Evolutionary conservation across 2,113 vertebrate species (phyloP), one percentile per base, ranked within the genome.

Genomic region (Tichodroma muraria): DNA sequence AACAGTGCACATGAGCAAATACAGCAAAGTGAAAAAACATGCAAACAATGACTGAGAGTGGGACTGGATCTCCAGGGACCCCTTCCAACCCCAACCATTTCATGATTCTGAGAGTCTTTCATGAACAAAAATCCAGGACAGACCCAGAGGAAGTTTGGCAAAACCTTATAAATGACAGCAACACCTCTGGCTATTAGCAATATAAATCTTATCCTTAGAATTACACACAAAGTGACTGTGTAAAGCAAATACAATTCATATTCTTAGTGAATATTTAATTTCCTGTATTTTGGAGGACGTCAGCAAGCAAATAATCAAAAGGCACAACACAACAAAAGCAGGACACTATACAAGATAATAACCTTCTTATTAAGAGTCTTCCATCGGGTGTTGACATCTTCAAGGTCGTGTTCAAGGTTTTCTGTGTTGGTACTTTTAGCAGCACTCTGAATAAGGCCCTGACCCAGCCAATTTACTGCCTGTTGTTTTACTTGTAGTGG

Each of bases 281-380:
- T 94, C 93, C 87, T 95, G 85, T 63, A 42, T 76, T 71, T 56
- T 44, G 63, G 93, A 68, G 83, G 64, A 90, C 0, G 0, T 44
- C 56, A 77, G 57, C 5, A 38, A 82, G n/a, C 42, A 88, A 78
- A 52, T 42, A 87, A 61, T 31, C 30, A 61, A 80, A 72, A 89
- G 28, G 64, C 49, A 91, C 19, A 57, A 63, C 25, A 68, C 33
- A 75, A 87, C 27, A 78, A 87, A 85, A 73, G 35, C 56, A 88
- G 44, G 63, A 68, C 1, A 86, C 54, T 59, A 86, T 31, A 84
- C 4, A 57, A 81, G 30, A 85, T 82, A 69, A 84, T 50, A 85
- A 99, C 99, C 99, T 99, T 99, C 96, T 99, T 99, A 96, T 99
- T 99, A 86, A 99, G 98, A 27, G 98, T 99, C 94, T 99, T 99